Base-by-base conservation (phyloP, 2,113 vertebrate genomes). In the Rhipidura dahli region DNA sequence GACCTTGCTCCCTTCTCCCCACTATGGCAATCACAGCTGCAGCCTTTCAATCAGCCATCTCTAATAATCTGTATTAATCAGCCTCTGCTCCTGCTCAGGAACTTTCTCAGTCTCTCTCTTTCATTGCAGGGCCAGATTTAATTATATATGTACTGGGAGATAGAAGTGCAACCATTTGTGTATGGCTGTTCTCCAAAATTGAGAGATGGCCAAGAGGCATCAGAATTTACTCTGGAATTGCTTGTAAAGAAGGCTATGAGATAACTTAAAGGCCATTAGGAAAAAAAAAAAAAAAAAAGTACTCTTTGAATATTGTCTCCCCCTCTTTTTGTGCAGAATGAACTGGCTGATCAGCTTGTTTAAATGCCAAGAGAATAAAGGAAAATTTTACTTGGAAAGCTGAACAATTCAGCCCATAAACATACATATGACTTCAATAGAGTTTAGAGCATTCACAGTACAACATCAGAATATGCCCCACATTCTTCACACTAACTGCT, bases 1-100 rank as follows among this genome's bases (percentile, higher is more conserved):
- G n/a, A 60, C 27, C 31, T 63, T 51, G 44, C 47, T 96, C 27
- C 59, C n/a, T 83, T 83, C 51, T 89, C 40, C 42, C 26, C 5
- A 10, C 72, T 63, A 16, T 3, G 23, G 88, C 85, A 90, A 81
- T 90, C 75, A 80, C 78, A 75, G 83, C 60, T 88, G 76, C 69
- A 96, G 72, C 64, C 68, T 90, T 95, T 92, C 90, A 78, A 76
- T 82, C 86, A 95, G 72, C 65, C 70, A 7, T 75, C 79, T 64
- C 88, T 81, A 83, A 92, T 87, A 94, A 92, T 87, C 60, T 20
- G 5, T 90, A 90, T 81, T 94, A 94, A 96, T 90, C 83, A 94
- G 76, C 9, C 71, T 33, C 93, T 88, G 71, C 93, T 90, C 71
- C 85, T 47, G 75, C 69, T 78, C 88, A 83, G 85, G 83, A 87